Evolutionary conservation across 2,888 invertebrate species (phyloP).

Genomic region (Caenorhabditis plicata): DNA sequence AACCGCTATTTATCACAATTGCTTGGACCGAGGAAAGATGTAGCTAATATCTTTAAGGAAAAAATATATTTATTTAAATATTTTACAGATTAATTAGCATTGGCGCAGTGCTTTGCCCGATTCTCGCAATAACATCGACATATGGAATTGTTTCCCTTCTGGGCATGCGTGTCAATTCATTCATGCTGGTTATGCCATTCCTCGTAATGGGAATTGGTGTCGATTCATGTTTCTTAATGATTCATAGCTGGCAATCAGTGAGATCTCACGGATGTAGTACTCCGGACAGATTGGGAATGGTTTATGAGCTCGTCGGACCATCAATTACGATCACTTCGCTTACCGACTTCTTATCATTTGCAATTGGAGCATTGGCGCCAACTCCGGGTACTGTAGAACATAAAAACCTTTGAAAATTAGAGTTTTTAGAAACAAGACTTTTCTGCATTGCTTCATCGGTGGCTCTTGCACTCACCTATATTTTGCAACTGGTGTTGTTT

Average conservation of each 20-base stretch:
- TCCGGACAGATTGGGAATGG: slow-evolving; percentile 46
- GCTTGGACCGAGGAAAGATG: slow-evolving; percentile 53
- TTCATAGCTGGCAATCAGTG: slow-evolving; percentile 60
- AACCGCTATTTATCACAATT: slow-evolving; percentile 51
- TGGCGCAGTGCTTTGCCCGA: slow-evolving; percentile 56
- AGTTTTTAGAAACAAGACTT: slow-evolving; percentile 56
- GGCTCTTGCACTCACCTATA: slow-evolving; percentile 60
- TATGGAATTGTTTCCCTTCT: slow-evolving; percentile 56
- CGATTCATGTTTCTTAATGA: slow-evolving; percentile 60
- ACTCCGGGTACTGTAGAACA: slow-evolving; percentile 51
- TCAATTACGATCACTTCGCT: slow-evolving; percentile 64
- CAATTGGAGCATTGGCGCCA: slow-evolving; percentile 63
- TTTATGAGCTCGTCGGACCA: slow-evolving; percentile 63
- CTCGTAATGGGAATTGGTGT: slow-evolving; percentile 64
- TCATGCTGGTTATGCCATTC: slow-evolving; percentile 64
- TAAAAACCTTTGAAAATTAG: not conserved
- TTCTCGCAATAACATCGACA: slow-evolving; percentile 60
- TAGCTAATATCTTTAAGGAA: slow-evolving; percentile 1
- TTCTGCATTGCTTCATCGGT: slow-evolving; percentile 63
- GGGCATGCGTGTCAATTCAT: slow-evolving; percentile 58
- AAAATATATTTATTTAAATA: not conserved
- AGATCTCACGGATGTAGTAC: slow-evolving; percentile 41
- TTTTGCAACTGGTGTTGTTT: slow-evolving; percentile 58
- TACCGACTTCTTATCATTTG: slow-evolving; percentile 65
- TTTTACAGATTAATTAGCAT: slow-evolving; percentile 35